Evolutionary conservation across 2,888 invertebrate genomes (phyloP).

Genomic region (Hypercompe scribonia): DNA sequence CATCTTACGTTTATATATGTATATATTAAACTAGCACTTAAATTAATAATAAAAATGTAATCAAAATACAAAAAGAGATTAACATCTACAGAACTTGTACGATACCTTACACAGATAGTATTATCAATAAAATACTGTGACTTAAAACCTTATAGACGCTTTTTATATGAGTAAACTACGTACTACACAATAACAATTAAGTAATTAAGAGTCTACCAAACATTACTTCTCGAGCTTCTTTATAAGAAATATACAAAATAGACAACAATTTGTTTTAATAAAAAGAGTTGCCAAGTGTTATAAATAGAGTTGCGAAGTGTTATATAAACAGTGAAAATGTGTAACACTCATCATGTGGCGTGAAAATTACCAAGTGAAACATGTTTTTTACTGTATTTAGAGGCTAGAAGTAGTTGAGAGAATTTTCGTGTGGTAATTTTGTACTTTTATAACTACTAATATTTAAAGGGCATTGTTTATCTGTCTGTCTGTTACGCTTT

Average conservation of each 20-base stretch:
- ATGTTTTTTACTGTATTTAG: background rate
- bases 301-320: conserved; percentile 1
- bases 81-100: too few relatives aligned
- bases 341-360: background rate
- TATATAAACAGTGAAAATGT: background rate
- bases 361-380: background rate
- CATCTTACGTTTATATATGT: too few relatives aligned
- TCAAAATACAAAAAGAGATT: background rate
- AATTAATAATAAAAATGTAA: too few relatives aligned
- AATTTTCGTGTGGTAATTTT: background rate
- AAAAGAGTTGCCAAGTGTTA: conserved; percentile 4
- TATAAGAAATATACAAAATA: conserved; percentile 12
- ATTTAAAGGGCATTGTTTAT: background rate
- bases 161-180: background rate
- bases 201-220: conserved; percentile 3
- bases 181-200: conserved; percentile 5
- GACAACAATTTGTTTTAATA: conserved; percentile 15
- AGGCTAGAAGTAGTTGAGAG: background rate
- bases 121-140: background rate
- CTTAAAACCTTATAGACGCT: background rate
- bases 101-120: background rate
- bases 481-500: too few relatives aligned
- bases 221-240: conserved; percentile 10
- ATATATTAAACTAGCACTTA: too few relatives aligned
- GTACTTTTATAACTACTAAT: too few relatives aligned